Base-by-base conservation (phyloP, 2,888 invertebrate species). In the Coelinius sp. region DNA sequence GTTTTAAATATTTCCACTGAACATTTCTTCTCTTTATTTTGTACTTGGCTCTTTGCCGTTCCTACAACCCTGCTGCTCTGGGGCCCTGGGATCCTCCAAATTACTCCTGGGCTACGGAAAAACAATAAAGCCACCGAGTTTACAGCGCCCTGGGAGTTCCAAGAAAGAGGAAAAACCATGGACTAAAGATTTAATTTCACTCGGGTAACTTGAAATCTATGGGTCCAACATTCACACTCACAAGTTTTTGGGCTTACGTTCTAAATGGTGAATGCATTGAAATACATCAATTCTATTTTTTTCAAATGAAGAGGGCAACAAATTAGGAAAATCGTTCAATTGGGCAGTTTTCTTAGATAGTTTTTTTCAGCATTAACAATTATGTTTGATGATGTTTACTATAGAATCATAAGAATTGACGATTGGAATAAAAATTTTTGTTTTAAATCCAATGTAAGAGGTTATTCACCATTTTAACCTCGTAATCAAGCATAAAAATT, bases 61-160 rank as follows among this genome's bases (percentile, higher is more conserved):
- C 31, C n/a, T 38, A 2, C 10, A 12, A 62, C 20, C 62, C 62
- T 38, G 62, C 20, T 14, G 35, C 31, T 24, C 35, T 20, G 35
- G 27, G 46, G 38, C 35, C 59, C 62, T 12, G 41, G 17, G 66
- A 71, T 66, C 74, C 76, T 78, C 79, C 78, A 80, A 79, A 80
- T 79, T 77, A 78, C 78, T 77, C 65, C 68, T 71, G 66, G 12
- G 35, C 35, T 35, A 62, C 72, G 78, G 75, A 72, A 73, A 79
- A 78, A 80, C 78, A 80, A 80, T 79, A 79, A 79, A 81, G 75
- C 72, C 73, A 70, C 73, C 64, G 73, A 77, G 75, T 78, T 79
- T 79, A 79, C 20, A 62, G 62, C 38, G 38, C 38, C 62, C 17
- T 76, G 73, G 62, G 72, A 70, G 68, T 70, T 68, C 73, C 75